These are phyloP conservation scores for Channa maculata DNA, from an alignment of 2,113 vertebrate genomes.

Conservation along the genomic window DNA sequence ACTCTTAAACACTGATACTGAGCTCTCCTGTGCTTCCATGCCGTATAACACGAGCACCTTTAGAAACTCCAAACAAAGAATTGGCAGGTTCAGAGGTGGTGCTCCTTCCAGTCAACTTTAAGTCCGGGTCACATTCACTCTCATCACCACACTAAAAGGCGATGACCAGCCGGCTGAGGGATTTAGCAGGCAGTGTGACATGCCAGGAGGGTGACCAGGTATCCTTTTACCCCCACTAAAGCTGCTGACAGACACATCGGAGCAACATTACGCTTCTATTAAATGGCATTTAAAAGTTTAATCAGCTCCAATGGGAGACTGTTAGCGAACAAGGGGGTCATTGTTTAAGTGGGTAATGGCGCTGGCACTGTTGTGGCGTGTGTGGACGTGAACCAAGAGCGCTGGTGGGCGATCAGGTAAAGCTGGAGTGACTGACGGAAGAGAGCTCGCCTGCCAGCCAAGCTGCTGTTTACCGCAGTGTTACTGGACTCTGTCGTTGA, in stretches of 20 bases:
- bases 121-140: constrained; percentile 52
- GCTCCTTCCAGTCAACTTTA: constrained; percentile 16
- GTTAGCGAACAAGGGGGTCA: constrained; percentile 81
- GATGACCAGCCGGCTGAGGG: constrained; percentile 45
- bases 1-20: constrained; percentile 36
- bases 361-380: constrained; percentile 33
- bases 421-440: constrained; percentile 47
- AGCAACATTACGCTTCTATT: constrained; percentile 79
- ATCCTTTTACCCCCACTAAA: constrained; percentile 79
- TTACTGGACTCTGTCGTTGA: neutral
- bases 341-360: constrained; percentile 74
- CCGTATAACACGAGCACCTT: constrained; percentile 31
- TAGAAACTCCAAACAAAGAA: constrained; percentile 35
- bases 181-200: constrained; percentile 50
- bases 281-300: constrained; percentile 88
- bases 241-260: constrained; percentile 72
- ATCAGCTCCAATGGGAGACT: constrained; percentile 84
- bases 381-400: constrained; percentile 39
- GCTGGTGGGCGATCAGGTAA: constrained; percentile 58
- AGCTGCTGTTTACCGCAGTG: constrained; percentile 11
- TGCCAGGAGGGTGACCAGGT: constrained; percentile 74
- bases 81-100: constrained; percentile 38
- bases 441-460: constrained; percentile 17
- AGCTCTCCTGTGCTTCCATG: neutral
- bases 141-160: constrained; percentile 41